A percentile compares a stretch with the other conserved stretches of the same genome.
These are phyloP conservation scores for Arvicanthis niloticus DNA, from an alignment of 2,113 vertebrate genomes.

Conservation along the genomic window DNA sequence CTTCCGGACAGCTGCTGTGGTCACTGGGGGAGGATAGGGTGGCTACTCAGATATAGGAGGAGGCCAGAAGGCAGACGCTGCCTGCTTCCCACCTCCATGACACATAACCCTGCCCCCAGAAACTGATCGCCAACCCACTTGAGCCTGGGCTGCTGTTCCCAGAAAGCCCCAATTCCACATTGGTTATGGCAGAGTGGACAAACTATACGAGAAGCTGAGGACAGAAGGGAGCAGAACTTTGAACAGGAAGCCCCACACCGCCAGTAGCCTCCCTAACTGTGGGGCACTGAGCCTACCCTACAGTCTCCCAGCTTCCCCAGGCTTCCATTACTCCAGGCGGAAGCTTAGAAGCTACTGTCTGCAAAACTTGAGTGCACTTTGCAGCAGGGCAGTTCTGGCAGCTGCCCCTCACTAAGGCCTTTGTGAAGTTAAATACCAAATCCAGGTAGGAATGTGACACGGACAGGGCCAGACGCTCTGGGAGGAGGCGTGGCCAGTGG, in stretches of 20 bases:
- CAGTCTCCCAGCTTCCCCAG: neutral
- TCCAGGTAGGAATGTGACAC: rapidly evolving
- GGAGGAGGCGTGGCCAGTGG: neutral
- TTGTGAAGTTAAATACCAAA: neutral
- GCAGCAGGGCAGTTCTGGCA: no score
- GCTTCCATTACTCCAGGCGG: neutral
- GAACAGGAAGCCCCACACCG: neutral
- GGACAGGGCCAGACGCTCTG: rapidly evolving
- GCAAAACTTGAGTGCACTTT: neutral
- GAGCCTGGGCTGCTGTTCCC: neutral
- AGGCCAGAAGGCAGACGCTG: neutral
- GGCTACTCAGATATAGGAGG: neutral
- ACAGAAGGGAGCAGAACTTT: neutral
- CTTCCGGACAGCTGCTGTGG: neutral
- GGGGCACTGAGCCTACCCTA: neutral
- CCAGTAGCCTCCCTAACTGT: neutral
- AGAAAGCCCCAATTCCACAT: neutral
- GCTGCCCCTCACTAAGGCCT: neutral
- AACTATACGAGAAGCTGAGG: neutral
- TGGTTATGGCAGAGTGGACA: neutral
- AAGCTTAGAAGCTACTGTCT: neutral
- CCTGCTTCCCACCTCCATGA: neutral
- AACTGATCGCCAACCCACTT: neutral
- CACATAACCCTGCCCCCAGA: neutral
- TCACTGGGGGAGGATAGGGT: neutral